Conservation (phyloP, 2,888 invertebrate genomes). For the Pristionchus exspectatus region DNA sequence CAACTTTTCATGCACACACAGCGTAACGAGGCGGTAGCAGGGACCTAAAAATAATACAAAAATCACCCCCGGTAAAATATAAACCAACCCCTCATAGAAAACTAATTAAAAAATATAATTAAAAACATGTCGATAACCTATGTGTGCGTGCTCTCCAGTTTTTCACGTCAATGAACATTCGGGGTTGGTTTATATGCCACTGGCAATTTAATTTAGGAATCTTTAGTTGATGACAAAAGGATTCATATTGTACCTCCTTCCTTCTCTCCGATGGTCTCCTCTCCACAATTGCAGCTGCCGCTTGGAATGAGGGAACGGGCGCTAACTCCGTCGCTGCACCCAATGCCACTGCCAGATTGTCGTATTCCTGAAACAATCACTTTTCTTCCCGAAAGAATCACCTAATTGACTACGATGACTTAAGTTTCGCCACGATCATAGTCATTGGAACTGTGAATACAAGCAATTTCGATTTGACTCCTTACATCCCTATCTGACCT, state of each 20-base stretch:
- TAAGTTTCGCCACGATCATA: neutral
- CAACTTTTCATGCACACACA: too few species aligned
- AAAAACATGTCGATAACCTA: too few species aligned
- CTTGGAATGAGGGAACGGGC: neutral
- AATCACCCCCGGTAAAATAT: too few species aligned
- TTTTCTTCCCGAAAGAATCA: neutral
- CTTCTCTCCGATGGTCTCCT: neutral
- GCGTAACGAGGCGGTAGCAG: too few species aligned
- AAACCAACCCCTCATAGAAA: too few species aligned
- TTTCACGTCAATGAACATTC: too few species aligned
- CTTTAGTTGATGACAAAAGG: too few species aligned
- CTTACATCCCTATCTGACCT: slow-evolving; percentile 7
- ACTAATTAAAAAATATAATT: too few species aligned
- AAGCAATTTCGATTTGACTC: neutral
- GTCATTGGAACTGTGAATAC: neutral
- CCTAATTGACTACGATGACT: neutral
- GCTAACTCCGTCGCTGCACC: neutral
- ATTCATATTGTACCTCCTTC: neutral
- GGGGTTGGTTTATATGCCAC: too few species aligned
- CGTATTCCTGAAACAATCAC: slow-evolving; percentile 23
- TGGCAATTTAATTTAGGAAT: too few species aligned
- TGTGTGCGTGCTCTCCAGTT: too few species aligned
- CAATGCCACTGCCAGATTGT: neutral
- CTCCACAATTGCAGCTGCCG: neutral
- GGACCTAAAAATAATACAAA: too few species aligned